Evolutionary conservation across 2,113 vertebrate species (phyloP).

Genomic region (Corythaeola cristata): DNA sequence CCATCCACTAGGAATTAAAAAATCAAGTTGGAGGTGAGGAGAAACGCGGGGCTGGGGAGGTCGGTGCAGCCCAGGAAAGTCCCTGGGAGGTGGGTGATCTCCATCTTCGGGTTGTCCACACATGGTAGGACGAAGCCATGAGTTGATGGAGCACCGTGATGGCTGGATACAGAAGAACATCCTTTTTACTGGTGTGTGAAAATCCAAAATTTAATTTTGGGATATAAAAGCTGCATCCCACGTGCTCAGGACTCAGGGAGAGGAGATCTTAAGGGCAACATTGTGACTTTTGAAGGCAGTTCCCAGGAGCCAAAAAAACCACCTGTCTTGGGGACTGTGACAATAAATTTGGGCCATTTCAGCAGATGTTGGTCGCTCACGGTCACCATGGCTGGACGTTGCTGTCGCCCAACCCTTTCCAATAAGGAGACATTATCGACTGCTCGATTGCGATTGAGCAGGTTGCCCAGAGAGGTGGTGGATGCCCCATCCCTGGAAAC

Average conservation of each 20-base stretch:
- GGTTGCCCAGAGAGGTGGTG: too few species aligned
- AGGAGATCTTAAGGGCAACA: neutral
- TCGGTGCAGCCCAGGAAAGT: neutral
- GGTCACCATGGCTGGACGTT: fast-evolving
- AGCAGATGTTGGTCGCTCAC: neutral
- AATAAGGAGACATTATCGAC: neutral
- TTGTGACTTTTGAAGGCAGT: neutral
- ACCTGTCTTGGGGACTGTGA: neutral
- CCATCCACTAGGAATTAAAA: neutral
- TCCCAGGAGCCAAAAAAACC: neutral
- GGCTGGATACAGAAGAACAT: neutral
- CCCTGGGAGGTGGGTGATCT: neutral
- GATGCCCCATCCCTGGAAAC: too few species aligned
- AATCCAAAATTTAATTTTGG: neutral
- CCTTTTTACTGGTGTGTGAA: neutral
- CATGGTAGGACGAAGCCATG: fast-evolving
- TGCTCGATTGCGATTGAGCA: neutral
- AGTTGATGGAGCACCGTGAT: fast-evolving
- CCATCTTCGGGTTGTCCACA: neutral
- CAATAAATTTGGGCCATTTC: neutral
- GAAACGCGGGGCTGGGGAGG: neutral
- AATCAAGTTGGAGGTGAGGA: neutral
- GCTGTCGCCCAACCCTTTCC: neutral
- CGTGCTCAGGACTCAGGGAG: fast-evolving
- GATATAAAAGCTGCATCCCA: neutral